Evolutionary conservation across 2,113 vertebrate species (phyloP).

Genomic region (Gadus macrocephalus): DNA sequence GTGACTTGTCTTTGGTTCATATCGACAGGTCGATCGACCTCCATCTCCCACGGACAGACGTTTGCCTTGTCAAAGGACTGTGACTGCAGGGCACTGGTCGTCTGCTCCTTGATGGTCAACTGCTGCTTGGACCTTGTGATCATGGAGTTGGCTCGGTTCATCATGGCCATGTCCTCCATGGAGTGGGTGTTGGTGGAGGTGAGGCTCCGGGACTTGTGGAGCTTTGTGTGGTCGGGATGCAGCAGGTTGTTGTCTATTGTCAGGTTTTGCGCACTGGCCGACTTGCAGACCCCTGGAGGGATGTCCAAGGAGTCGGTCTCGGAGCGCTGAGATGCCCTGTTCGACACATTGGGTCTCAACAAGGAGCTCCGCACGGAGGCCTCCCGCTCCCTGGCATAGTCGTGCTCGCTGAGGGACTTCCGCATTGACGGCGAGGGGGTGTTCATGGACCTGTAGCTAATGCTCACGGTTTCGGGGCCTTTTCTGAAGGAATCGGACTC

Average conservation of each 20-base stretch:
- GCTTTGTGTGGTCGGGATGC: slow-evolving; percentile 61
- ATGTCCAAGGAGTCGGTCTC: slow-evolving; percentile 73
- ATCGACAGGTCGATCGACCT: slow-evolving; percentile 26
- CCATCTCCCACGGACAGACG: slow-evolving; percentile 68
- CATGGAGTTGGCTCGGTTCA: slow-evolving; percentile 38
- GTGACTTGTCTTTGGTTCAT: slow-evolving; percentile 75
- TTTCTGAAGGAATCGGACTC: slow-evolving; percentile 66
- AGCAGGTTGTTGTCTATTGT: slow-evolving; percentile 67
- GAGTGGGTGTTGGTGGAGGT: slow-evolving; percentile 59
- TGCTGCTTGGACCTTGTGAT: slow-evolving; percentile 40
- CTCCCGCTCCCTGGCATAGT: slow-evolving; percentile 56
- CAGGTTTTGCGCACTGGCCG: slow-evolving; percentile 88
- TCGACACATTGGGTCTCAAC: slow-evolving; percentile 53
- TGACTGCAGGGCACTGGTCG: slow-evolving; percentile 49
- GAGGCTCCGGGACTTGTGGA: slow-evolving; percentile 82
- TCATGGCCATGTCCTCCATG: slow-evolving; percentile 42
- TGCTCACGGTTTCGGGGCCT: slow-evolving; percentile 40
- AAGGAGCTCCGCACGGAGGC: slow-evolving; percentile 59
- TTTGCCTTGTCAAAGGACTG: slow-evolving; percentile 57
- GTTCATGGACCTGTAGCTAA: slow-evolving; percentile 60
- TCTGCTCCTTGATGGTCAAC: slow-evolving; percentile 63
- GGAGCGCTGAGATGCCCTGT: slow-evolving; percentile 53
- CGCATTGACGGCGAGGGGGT: slow-evolving; percentile 48
- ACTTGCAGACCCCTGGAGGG: slow-evolving; percentile 79
- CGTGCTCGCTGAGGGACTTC: slow-evolving; percentile 75